phyloP scores from a whole-genome alignment of 1,140 invertebrate genomes.

The Drosophila asahinai region DNA sequence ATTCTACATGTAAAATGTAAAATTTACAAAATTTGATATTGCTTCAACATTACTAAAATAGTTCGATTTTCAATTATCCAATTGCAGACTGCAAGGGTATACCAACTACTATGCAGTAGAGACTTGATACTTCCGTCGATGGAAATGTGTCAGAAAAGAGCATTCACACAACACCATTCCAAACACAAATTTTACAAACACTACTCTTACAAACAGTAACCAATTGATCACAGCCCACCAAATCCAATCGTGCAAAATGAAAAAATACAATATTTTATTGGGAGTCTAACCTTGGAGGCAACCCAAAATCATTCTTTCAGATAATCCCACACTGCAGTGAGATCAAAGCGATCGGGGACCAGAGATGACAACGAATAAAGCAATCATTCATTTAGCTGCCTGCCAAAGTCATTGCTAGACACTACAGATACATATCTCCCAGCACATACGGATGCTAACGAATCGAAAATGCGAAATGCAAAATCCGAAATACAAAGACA shows the following conservation, averaged over 20 bases:
- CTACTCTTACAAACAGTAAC: neutral
- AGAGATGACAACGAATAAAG: constrained; percentile 53
- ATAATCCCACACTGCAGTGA: constrained; percentile 33
- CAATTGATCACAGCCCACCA: constrained; percentile 23
- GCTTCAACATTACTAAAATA: too few species aligned
- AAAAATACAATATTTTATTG: constrained; percentile 29
- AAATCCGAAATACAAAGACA: constrained; percentile 22
- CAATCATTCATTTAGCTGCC: constrained; percentile 68
- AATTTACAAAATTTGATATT: too few species aligned
- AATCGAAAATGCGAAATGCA: constrained; percentile 34
- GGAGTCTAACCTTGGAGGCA: constrained; percentile 34
- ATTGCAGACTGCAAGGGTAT: too few species aligned
- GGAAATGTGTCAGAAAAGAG: neutral
- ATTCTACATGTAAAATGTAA: too few species aligned
- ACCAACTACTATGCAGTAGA: too few species aligned
- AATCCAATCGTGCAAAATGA: constrained; percentile 21
- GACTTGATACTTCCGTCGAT: too few species aligned
- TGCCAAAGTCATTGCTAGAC: constrained; percentile 60
- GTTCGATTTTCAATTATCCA: too few species aligned
- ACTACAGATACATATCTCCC: constrained; percentile 61
- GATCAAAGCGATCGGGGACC: constrained; percentile 53
- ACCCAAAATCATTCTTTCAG: constrained; percentile 37
- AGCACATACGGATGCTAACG: constrained; percentile 35
- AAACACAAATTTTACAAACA: neutral
- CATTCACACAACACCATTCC: neutral